Evolutionary conservation across 2,888 invertebrate genomes (phyloP).

Genomic region (Sturmia bella): DNA sequence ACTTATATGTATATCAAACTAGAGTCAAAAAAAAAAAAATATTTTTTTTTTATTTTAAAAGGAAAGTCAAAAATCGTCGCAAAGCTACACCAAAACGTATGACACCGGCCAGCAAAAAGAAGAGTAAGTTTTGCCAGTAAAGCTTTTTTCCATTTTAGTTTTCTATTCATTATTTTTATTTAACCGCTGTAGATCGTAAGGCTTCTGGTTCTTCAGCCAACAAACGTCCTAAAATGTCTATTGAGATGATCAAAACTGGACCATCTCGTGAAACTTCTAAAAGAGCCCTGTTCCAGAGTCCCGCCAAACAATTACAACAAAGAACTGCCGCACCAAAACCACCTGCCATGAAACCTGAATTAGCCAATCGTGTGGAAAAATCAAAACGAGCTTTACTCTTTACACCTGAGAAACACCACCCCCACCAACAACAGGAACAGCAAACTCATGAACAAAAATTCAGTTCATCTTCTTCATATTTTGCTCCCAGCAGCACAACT

Average conservation of each 20-base stretch:
- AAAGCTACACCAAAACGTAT: slow-evolving; percentile 82
- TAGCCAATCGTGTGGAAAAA: slow-evolving; percentile 83
- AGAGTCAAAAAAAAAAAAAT: not conserved
- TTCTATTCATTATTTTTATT: not conserved
- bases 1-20: no score
- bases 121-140: slow-evolving; percentile 72
- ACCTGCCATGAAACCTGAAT: slow-evolving; percentile 80
- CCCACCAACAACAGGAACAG: no score
- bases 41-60: slow-evolving; percentile 56
- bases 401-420: slow-evolving; percentile 83
- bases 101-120: slow-evolving; percentile 83
- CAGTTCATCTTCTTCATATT: slow-evolving; percentile 39
- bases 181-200: slow-evolving; percentile 74
- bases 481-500: slow-evolving; percentile 39
- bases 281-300: slow-evolving; percentile 89
- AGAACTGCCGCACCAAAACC: slow-evolving; percentile 71
- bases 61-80: slow-evolving; percentile 76
- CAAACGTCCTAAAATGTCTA: slow-evolving; percentile 76
- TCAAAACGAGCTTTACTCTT: slow-evolving; percentile 86
- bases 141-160: not conserved
- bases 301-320: slow-evolving; percentile 84
- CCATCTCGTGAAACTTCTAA: slow-evolving; percentile 85
- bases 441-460: slow-evolving; percentile 56
- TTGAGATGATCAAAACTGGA: slow-evolving; percentile 76
- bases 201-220: slow-evolving; percentile 79